A percentile compares a stretch with the other conserved stretches of the same genome.
Conservation (phyloP, 2,888 invertebrate genomes). For the Anthoptus insignis region DNA sequence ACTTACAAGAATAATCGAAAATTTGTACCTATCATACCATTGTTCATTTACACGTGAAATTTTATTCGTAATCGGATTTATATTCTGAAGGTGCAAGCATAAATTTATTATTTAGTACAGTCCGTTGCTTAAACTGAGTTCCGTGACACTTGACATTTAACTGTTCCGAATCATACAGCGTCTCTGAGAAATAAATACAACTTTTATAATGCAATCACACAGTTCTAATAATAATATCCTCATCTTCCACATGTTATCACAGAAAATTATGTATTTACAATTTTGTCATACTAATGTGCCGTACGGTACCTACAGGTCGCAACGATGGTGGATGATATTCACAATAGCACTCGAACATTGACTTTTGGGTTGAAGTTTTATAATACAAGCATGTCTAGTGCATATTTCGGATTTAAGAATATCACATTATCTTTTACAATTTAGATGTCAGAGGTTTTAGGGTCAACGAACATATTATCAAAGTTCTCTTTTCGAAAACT, state of each 20-base stretch:
- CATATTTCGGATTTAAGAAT: no score
- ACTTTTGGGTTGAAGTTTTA: slow-evolving; percentile 43
- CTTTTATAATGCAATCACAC: slow-evolving; percentile 84
- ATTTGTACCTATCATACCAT: slow-evolving; percentile 47
- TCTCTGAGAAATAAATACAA: slow-evolving; percentile 76
- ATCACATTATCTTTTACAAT: no score
- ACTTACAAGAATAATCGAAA: slow-evolving; percentile 34
- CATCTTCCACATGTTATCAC: slow-evolving; percentile 86
- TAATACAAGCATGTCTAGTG: no score
- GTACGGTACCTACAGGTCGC: slow-evolving; percentile 78
- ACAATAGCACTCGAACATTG: slow-evolving; percentile 60
- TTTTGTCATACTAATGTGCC: slow-evolving; percentile 83
- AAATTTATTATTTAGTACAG: slow-evolving; percentile 34
- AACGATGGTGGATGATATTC: slow-evolving; percentile 71
- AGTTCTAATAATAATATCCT: slow-evolving; percentile 82
- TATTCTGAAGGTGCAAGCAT: slow-evolving; percentile 53
- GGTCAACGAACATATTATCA: no score
- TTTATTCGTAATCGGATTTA: slow-evolving; percentile 44
- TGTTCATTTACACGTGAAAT: slow-evolving; percentile 44
- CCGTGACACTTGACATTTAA: slow-evolving; percentile 40
- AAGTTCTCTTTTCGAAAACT: no score
- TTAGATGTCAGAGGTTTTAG: no score
- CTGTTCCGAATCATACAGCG: slow-evolving; percentile 68
- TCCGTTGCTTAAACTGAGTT: slow-evolving; percentile 32
- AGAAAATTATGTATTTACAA: slow-evolving; percentile 88